These are phyloP conservation scores for Oryctes rhinoceros DNA, from an alignment of 1,140 invertebrate genomes.

Conservation along the genomic window DNA sequence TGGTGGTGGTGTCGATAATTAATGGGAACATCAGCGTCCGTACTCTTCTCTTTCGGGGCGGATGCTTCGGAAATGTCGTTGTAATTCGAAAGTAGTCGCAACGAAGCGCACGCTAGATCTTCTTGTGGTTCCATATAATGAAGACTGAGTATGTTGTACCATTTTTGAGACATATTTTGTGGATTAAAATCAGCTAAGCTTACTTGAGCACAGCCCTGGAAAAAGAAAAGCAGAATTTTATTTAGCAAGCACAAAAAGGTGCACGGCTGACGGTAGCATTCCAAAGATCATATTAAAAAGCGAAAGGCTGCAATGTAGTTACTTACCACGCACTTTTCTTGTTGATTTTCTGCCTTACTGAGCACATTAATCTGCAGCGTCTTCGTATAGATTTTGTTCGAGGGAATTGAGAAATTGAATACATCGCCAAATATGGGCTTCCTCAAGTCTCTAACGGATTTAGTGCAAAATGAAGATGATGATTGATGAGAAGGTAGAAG, in stretches of 20 bases:
- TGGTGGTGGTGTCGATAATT: slow-evolving; percentile 16
- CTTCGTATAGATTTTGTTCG: slow-evolving; percentile 81
- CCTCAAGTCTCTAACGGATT: slow-evolving; percentile 74
- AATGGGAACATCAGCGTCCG: not conserved
- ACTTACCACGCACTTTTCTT: slow-evolving; percentile 86
- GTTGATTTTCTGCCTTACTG: slow-evolving; percentile 69
- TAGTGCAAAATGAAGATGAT: slow-evolving; percentile 74
- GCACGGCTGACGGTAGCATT: not conserved
- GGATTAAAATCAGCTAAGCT: slow-evolving; percentile 93
- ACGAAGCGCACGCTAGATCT: slow-evolving; percentile 43
- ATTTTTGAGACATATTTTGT: slow-evolving; percentile 81
- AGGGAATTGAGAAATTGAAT: slow-evolving; percentile 78
- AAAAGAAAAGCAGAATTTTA: slow-evolving; percentile 52
- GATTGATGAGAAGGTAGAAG: slow-evolving; percentile 75
- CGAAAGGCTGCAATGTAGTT: not conserved
- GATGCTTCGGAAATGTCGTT: slow-evolving; percentile 56
- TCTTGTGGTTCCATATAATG: slow-evolving; percentile 76
- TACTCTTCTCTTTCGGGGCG: slow-evolving; percentile 16
- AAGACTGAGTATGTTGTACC: slow-evolving; percentile 95
- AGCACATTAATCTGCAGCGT: slow-evolving; percentile 91
- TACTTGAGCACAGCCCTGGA: slow-evolving; percentile 92
- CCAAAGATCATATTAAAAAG: slow-evolving; percentile 6
- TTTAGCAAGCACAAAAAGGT: slow-evolving; percentile 38
- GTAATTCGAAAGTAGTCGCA: slow-evolving; percentile 44
- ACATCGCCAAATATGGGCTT: slow-evolving; percentile 84